Conservation (phyloP, 37 sponge, comb jelly and placozoan genomes). For the Agelas oroides region DNA sequence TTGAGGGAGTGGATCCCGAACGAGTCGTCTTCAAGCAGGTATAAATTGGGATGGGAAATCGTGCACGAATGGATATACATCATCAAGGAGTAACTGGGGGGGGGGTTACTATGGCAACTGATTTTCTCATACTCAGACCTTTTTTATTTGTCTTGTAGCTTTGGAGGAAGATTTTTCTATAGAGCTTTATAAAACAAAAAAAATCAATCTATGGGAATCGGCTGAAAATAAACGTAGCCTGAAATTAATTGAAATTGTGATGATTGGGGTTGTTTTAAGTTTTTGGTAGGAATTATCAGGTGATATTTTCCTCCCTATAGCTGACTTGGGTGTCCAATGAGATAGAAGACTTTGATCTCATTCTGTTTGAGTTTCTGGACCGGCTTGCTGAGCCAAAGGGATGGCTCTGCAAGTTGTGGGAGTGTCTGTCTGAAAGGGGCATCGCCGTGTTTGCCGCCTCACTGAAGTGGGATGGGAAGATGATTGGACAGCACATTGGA, state of each 20-base stretch:
- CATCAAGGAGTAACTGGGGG: no score
- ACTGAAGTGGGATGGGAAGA: conserved; percentile 43
- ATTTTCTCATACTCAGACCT: no score
- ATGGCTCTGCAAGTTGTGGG: conserved; percentile 84
- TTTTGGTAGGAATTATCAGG: no score
- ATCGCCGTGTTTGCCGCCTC: conserved; percentile 53
- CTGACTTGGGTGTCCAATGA: conserved; percentile 89
- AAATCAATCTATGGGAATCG: no score
- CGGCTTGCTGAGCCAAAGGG: conserved; percentile 67
- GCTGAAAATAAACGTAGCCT: no score
- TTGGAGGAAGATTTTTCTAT: no score
- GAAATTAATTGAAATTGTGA: no score
- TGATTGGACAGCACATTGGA: conserved; percentile 41
- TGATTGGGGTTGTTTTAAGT: no score
- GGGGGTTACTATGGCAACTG: no score
- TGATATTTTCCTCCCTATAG: conserved; percentile 27
- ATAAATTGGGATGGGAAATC: neutral
- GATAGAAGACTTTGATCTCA: conserved; percentile 54
- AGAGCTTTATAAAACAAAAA: no score
- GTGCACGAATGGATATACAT: neutral
- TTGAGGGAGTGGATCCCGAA: neutral
- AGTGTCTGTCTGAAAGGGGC: conserved; percentile 49
- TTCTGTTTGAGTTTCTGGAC: conserved; percentile 72
- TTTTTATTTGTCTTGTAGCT: no score
- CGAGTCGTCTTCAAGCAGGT: conserved; percentile 38